phyloP scores from a whole-genome alignment of 2,888 invertebrate genomes.

The Xestia sexstrigata region DNA sequence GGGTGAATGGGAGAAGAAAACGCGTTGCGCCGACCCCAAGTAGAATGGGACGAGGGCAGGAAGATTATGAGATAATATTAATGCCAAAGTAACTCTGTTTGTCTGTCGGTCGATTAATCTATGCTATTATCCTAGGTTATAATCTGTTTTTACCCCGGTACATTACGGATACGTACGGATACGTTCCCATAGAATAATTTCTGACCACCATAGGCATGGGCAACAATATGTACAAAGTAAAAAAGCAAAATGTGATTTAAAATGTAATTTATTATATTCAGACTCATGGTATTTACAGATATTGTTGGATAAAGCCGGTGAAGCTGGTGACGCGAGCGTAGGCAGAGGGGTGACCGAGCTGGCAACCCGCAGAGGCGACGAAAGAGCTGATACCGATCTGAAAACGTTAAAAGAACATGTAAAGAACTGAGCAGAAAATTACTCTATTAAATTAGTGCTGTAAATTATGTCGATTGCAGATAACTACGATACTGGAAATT shows the following conservation, averaged over 20 bases:
- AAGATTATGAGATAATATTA: background rate
- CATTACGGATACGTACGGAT: too few species aligned
- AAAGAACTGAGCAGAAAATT: background rate
- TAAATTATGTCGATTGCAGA: background rate
- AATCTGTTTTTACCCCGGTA: background rate
- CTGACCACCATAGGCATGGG: background rate
- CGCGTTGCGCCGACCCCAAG: too few species aligned
- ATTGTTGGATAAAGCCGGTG: slow-evolving; percentile 72
- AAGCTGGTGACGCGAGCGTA: slow-evolving; percentile 80
- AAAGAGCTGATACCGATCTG: slow-evolving; percentile 82
- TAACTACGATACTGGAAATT: background rate
- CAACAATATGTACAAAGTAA: background rate
- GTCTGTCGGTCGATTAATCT: background rate
- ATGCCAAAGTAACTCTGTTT: background rate
- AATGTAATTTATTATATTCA: slow-evolving; percentile 5
- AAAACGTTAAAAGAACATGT: slow-evolving; percentile 8
- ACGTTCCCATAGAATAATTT: background rate
- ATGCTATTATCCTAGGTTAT: too few species aligned
- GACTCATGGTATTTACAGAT: slow-evolving; percentile 63
- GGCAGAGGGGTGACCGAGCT: slow-evolving; percentile 78
- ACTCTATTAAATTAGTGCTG: too few species aligned
- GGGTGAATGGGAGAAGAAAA: too few species aligned
- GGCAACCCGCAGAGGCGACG: slow-evolving; percentile 74
- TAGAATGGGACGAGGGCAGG: too few species aligned
- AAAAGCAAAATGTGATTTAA: background rate